Evolutionary conservation across 2,113 vertebrate species (phyloP), one percentile per base, ranked within the genome.

Genomic region (Carettochelys insculpta): DNA sequence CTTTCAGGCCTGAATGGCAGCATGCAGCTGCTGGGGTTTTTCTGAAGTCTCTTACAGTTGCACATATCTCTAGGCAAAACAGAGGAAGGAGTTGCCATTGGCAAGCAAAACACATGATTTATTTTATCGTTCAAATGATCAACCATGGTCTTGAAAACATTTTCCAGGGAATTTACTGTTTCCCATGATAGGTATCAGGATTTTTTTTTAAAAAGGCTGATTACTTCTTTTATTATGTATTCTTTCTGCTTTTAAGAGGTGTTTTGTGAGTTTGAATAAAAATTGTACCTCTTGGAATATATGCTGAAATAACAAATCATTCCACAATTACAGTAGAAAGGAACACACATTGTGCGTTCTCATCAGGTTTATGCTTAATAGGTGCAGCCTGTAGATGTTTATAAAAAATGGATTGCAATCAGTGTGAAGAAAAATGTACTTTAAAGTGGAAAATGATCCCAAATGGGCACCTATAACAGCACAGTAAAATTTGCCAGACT

Each of bases 1-100:
- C 98, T 98, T 98, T 98, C 97, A 98, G 98, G 98, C 98, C 98
- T 99, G 98, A 99, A 98, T 98, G 98, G 98, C 98, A 99, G 98
- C 97, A 96, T 96, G 96, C 98, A 98, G 98, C 98, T 99, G 98
- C 98, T 98, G 94, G 95, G 97, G 95, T 96, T 97, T 98, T 97
- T 98, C 97, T 98, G 98, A 98, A 98, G 98, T 98, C 95, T 97
- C 92, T 98, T 96, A 92, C 95, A 97, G 97, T 97, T 98, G 98
- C 97, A 92, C 98, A 98, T 98, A 98, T 98, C 98, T 98, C 96
- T 94, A 94, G 96, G 97, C 92, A 94, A 97, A 97, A 95, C 90
- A 92, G 95, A 92, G 95, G 87, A 93, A 86, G 73, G 85, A 96
- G 84, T 91, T 95, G 90, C 97, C 98, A 97, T 94, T 98, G 98